Evolutionary conservation across 2,888 invertebrate genomes (phyloP), one percentile per base, ranked within the genome.

Genomic region (Caenorhabditis zanzibari): DNA sequence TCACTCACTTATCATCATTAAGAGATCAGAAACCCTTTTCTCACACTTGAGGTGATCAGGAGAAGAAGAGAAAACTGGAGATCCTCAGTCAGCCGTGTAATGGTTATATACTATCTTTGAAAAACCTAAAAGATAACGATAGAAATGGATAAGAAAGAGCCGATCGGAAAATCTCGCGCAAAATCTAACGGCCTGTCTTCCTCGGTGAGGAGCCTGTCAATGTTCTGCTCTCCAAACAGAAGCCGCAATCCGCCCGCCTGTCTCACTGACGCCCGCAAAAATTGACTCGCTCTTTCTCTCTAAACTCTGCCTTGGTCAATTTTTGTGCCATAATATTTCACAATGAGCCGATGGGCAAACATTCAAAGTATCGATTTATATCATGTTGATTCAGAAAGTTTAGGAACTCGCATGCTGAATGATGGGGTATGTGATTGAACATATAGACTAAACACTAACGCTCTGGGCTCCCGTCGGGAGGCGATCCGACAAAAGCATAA

Each of bases 221-320:
- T 64, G 35, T 71, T 71, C 72, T 72, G 49, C 80, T 80, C 80
- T 80, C 64, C 68, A 80, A 80, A 80, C 73, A 80, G 80, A 80
- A 80, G 73, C 79, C 79, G 38, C 22, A 10, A 47, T 64, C 64
- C 68, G n/a, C 63, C n/a, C 77, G 77, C 77, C 77, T 71, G 69
- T 71, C 69, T 54, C 68, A 54, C 54, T n/a, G 52, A 49, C 63
- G 61, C n/a, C n/a, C 76, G 35, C 59, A 71, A 63, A 77, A 77
- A 54, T 63, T 26, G 63, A 22, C 76, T 69, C 61, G 12, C 49
- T 68, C 68, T 68, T n/a, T 54, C 12, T 38, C 38, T 38, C 58
- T 68, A 61, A 69, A 71, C 77, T 49, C 38, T 52, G 58, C 26
- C 61, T 22, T 69, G 79, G 79, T 71, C 79, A 79, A 61, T 79